Evolutionary conservation across 2,888 invertebrate species (phyloP), one percentile per base, ranked within the genome.

Genomic region (Tetragonula carbonaria): DNA sequence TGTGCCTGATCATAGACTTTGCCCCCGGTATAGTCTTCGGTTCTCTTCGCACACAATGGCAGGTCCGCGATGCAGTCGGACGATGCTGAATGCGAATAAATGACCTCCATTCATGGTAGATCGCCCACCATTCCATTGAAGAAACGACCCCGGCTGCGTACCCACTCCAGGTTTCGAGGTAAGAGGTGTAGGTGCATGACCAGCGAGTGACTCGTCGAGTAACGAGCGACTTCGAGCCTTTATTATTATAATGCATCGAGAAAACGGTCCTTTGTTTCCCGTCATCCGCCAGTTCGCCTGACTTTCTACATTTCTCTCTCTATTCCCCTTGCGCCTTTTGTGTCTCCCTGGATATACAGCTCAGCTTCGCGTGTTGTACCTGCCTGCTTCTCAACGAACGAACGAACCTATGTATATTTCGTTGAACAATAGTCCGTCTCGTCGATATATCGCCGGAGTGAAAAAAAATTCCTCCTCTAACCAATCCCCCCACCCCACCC

Each of bases 81-180:
- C 87, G 87, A 79, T 78, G 80, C 78, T 93, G 93, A 93, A 93
- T 93, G 91, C 92, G 90, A 93, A 93, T 92, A 93, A 93, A 93
- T 93, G 93, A 93, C 92, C 91, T 89, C 92, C 91, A 93, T 93
- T 93, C 93, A 93, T 87, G 89, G 88, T 78, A 86, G 89, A 91
- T 93, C 93, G 93, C 91, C 92, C 92, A 93, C 91, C 87, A 89
- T 88, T 89, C 90, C 90, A 90, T 90, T 92, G 90, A 92, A 90
- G 88, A 87, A 87, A 86, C 82, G 83, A 87, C 84, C 83, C 85
- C 85, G 87, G 87, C 80, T 87, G 62, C 23, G 82, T 85, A 87
- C 83, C 84, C 83, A 74, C 84, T 79, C 76, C 85, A 73, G 76
- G 75, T 79, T 74, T 80, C 51, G 80, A 50, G 70, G 74, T 75